A percentile compares a stretch with the other conserved stretches of the same genome.
Conservation (phyloP, 2,113 vertebrate species). For the Myocastor coypus region DNA sequence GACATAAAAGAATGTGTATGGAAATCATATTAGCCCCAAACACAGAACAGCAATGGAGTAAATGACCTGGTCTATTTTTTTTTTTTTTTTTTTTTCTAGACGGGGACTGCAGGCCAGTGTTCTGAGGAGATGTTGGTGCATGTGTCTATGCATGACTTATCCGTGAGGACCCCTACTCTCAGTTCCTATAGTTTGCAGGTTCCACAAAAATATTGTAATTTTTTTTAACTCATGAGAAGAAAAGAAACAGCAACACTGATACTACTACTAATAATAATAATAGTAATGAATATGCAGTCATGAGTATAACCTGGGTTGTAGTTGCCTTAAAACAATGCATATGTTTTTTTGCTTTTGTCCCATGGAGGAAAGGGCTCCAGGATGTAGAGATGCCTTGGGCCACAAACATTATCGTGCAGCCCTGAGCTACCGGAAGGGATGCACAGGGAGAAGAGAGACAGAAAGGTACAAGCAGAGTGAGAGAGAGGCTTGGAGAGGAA, state of each 20-base stretch:
- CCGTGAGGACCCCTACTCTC: neutral
- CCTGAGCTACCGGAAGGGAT: neutral
- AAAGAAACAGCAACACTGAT: neutral
- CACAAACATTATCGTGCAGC: neutral
- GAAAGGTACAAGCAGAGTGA: neutral
- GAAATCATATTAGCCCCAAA: neutral
- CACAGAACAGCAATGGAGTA: neutral
- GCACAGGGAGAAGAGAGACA: neutral
- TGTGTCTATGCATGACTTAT: neutral
- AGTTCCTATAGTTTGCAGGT: neutral
- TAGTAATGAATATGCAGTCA: neutral
- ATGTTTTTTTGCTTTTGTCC: neutral
- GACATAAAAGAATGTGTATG: neutral
- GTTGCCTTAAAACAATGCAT: neutral
- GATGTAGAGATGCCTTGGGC: neutral
- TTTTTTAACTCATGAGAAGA: conserved; percentile 27
- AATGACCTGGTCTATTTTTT: neutral
- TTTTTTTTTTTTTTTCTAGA: too few relatives aligned
- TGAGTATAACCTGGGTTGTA: neutral
- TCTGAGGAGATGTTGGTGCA: too few relatives aligned
- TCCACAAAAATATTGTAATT: conserved; percentile 6
- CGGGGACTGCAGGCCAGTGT: too few relatives aligned
- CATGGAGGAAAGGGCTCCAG: neutral
- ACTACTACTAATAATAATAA: neutral
- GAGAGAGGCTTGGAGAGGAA: neutral